Evolutionary conservation across 2,113 vertebrate species (phyloP), one percentile per base, ranked within the genome.

Genomic region (Rhea americana): DNA sequence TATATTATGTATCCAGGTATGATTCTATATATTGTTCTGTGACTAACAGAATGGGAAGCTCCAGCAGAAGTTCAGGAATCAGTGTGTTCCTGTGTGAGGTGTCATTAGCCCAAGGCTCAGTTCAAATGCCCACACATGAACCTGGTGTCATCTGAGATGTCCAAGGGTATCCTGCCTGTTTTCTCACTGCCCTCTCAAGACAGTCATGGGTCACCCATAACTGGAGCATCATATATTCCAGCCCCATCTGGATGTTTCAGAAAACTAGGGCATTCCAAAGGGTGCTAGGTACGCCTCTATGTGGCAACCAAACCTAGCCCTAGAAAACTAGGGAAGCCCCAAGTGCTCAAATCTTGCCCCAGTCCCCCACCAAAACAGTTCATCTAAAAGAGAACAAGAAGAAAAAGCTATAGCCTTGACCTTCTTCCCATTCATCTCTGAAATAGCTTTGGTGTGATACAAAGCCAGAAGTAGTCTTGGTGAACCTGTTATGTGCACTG

Each of bases 41-140:
- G 22, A 32, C 18, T 16, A 37, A n/a, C 17, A 32, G 7, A 30
- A 45, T 2, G 2, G 22, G 28, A 43, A 39, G 37, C 14, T 43
- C 47, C 26, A 82, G 59, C 12, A 81, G 15, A 62, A 61, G 47
- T 83, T 76, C 24, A 24, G 70, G 16, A 48, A 25, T 39, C 18
- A 30, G 25, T 10, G 9, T 11, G 4, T 25, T 39, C 15, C 20
- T 62, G 5, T n/a, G 9, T 12, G 21, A 43, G 21, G 11, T 53
- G 7, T 66, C 35, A 14, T 32, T 21, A 37, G 4, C 14, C 1
- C 1, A 5, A 6, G 6, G 24, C 35, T 62, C 25, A 6, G n/a
- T 11, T 32, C 2, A 0, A 5, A 19, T 9, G 9, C 16, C 0
- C 0, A 13, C 2, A 11, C 35, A 7, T 13, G 32, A 70, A 22